Percentiles rank a stretch among this genome's conserved stretches.
These are phyloP conservation scores for Ectropis crepuscularia DNA, from an alignment of 2,888 invertebrate genomes.

Conservation along the genomic window DNA sequence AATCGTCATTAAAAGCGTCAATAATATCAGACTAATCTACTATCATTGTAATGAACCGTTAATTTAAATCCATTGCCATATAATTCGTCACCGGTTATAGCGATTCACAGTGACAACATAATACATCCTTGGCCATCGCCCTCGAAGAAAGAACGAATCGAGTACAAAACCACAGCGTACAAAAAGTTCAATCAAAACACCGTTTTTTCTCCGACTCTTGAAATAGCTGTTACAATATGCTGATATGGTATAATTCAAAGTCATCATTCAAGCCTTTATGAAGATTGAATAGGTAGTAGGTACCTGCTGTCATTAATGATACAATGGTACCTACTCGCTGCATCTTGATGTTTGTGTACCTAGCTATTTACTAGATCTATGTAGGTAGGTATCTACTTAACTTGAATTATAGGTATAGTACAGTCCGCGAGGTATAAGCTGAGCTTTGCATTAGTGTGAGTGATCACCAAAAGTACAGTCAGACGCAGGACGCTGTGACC, in stretches of 20 bases:
- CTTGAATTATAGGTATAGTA: too few species aligned
- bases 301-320: constrained; percentile 1
- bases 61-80: constrained; percentile 39
- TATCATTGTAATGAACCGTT: constrained; percentile 26
- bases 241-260: constrained; percentile 14
- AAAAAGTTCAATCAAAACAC: constrained; percentile 13
- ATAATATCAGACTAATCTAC: not conserved
- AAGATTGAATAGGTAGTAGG: not conserved
- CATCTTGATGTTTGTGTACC: not conserved
- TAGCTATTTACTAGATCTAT: too few species aligned
- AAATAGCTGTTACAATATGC: constrained; percentile 13
- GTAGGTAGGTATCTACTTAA: too few species aligned
- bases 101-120: constrained; percentile 36
- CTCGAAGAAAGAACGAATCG: constrained; percentile 37
- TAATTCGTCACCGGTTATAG: constrained; percentile 47
- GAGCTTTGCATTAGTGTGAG: too few species aligned
- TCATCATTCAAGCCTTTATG: constrained; percentile 2
- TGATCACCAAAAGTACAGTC: too few species aligned
- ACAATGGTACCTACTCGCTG: constrained; percentile 3
- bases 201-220: constrained; percentile 10
- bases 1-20: not conserved
- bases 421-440: too few species aligned
- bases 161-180: constrained; percentile 13
- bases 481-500: too few species aligned
- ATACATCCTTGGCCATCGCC: constrained; percentile 49